phyloP scores from a whole-genome alignment of 2,113 vertebrate species.

The Ondatra zibethicus region DNA sequence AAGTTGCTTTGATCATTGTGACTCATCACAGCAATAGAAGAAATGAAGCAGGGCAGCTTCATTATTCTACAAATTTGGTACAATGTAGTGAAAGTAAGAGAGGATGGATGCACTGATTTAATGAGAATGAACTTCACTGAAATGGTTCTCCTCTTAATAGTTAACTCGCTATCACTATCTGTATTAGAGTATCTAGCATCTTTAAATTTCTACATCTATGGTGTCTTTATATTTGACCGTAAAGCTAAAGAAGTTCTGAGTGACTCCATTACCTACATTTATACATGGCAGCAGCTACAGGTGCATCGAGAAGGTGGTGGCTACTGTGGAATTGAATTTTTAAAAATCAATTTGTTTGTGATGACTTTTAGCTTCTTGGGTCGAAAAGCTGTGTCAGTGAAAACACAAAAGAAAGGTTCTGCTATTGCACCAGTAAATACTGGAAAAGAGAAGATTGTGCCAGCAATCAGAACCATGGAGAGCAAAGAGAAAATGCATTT shows the following conservation, averaged over 20 bases:
- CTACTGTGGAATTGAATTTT: conserved; percentile 22
- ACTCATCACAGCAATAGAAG: background rate
- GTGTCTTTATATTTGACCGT: background rate
- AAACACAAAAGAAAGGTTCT: conserved; percentile 57
- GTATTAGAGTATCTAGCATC: background rate
- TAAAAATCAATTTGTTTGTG: conserved; percentile 64
- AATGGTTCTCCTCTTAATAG: background rate
- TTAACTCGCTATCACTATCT: background rate
- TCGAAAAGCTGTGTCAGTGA: conserved; percentile 70
- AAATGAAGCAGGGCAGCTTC: background rate
- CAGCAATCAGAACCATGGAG: conserved; percentile 11
- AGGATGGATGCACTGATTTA: conserved; percentile 1
- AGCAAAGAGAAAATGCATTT: conserved; percentile 61
- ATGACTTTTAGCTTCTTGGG: conserved; percentile 57
- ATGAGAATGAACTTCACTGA: conserved; percentile 16
- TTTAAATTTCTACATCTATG: conserved; percentile 23
- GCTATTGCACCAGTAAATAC: conserved; percentile 13
- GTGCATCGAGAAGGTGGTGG: conserved; percentile 26
- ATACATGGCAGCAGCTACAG: conserved; percentile 38
- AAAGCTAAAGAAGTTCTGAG: conserved; percentile 51
- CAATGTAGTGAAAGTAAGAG: background rate
- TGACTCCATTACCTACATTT: conserved; percentile 43
- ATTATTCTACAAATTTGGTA: background rate
- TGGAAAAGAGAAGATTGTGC: conserved; percentile 9
- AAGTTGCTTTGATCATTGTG: background rate